Percentiles rank a stretch among this genome's conserved stretches.
These are phyloP conservation scores for Glossophaga mutica DNA, from an alignment of 2,797 vertebrate genomes.

Conservation along the genomic window DNA sequence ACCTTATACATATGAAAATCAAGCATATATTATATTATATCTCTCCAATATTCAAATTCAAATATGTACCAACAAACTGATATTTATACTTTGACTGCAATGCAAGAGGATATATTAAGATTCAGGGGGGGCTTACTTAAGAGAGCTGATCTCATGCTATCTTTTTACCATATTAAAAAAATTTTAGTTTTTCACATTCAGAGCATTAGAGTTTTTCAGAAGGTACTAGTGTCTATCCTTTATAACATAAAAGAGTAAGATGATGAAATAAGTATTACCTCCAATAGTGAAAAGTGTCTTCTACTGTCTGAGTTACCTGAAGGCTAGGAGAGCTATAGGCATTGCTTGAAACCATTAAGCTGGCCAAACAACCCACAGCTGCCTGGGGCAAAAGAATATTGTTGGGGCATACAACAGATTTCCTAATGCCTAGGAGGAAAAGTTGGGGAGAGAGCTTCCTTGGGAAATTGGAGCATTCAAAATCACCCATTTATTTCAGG, in stretches of 20 bases:
- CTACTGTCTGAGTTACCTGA: constrained; percentile 55
- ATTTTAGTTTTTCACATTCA: not conserved
- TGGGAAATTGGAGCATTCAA: not conserved
- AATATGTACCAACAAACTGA: not conserved
- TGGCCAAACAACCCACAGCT: not conserved
- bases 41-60: constrained; percentile 38
- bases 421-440: not conserved
- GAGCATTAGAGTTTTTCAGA: not conserved
- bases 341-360: not conserved
- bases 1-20: not conserved
- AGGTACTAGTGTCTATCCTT: not conserved
- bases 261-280: constrained; percentile 82
- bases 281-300: constrained; percentile 87
- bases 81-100: not conserved
- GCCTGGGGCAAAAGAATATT: not conserved
- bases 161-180: not conserved
- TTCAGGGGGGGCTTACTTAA: not conserved
- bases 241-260: constrained; percentile 5
- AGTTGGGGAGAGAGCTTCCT: not conserved
- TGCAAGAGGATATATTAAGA: not conserved
- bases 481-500: not conserved
- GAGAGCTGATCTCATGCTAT: not conserved
- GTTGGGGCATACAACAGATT: not conserved
- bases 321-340: not conserved
- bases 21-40: constrained; percentile 20